A percentile compares a stretch with the other conserved stretches of the same genome.
phyloP scores from a whole-genome alignment of 2,888 invertebrate genomes.

The Heliconius aoede region DNA sequence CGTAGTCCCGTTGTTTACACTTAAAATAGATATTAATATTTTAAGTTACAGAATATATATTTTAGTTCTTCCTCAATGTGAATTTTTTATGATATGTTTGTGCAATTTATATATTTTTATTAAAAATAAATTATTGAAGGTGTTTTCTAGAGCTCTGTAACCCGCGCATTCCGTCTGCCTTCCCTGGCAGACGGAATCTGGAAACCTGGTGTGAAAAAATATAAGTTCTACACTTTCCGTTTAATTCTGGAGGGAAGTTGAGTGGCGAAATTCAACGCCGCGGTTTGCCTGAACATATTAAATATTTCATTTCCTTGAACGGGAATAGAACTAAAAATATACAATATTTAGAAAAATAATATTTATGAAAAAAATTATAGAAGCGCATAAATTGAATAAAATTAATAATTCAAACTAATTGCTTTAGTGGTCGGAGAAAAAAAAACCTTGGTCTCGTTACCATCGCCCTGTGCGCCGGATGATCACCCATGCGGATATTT shows the following conservation, averaged over 20 bases:
- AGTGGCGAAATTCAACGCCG: too few relatives aligned
- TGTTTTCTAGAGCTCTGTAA: too few relatives aligned
- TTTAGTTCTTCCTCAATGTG: background rate
- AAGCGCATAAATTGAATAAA: constrained; percentile 11
- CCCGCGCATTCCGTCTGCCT: too few relatives aligned
- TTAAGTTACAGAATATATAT: constrained; percentile 11
- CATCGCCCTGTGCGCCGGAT: constrained; percentile 23
- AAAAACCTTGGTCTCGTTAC: constrained; percentile 29
- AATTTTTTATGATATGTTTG: too few relatives aligned
- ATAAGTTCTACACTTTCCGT: too few relatives aligned
- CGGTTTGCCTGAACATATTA: too few relatives aligned
- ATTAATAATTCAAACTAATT: constrained; percentile 20
- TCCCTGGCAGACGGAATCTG: too few relatives aligned
- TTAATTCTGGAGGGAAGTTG: too few relatives aligned
- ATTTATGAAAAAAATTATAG: background rate
- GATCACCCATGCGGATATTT: constrained; percentile 39
- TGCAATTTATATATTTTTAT: background rate
- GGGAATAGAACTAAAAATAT: too few relatives aligned
- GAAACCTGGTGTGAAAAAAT: too few relatives aligned
- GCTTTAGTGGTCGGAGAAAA: constrained; percentile 11
- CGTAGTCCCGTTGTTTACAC: constrained; percentile 26
- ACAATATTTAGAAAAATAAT: too few relatives aligned
- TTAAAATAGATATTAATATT: constrained; percentile 19
- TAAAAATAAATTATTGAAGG: background rate
- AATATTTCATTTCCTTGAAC: too few relatives aligned